phyloP scores from a whole-genome alignment of 2,797 vertebrate species.

The Galaxias olidus region DNA sequence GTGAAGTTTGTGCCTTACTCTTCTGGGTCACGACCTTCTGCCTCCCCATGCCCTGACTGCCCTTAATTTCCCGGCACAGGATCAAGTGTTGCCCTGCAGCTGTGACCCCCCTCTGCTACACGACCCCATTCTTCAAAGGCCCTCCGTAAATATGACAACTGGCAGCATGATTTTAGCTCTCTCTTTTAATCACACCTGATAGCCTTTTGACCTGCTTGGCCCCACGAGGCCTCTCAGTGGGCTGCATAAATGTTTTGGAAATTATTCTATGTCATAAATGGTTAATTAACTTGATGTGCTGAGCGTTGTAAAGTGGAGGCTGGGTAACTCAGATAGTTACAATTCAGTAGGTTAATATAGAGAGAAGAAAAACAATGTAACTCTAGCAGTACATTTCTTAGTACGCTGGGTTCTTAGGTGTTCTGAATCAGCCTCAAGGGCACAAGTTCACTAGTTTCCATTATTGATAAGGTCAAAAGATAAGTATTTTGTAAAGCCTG shows the following conservation, averaged over 20 bases:
- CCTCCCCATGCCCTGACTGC: conserved; percentile 60
- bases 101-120: conserved; percentile 48
- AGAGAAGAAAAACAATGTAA: conserved; percentile 2
- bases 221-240: conserved; percentile 32
- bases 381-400: conserved; percentile 1
- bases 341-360: conserved; percentile 1
- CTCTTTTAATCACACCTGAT: conserved; percentile 43
- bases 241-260: conserved; percentile 23
- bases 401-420: not conserved
- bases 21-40: conserved; percentile 62
- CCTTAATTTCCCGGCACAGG: conserved; percentile 67
- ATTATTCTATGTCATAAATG: conserved; percentile 52
- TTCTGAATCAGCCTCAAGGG: not conserved
- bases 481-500: conserved; percentile 15
- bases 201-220: conserved; percentile 45
- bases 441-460: conserved; percentile 15
- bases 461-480: conserved; percentile 13
- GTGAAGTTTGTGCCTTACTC: conserved; percentile 68
- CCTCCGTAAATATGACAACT: conserved; percentile 64
- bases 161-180: conserved; percentile 40
- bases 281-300: conserved; percentile 38
- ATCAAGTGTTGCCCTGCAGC: conserved; percentile 75
- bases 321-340: conserved; percentile 4
- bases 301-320: conserved; percentile 31
- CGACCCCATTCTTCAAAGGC: conserved; percentile 47